Base-by-base conservation (phyloP, 2,797 vertebrate genomes). In the Lateolabrax maculatus region DNA sequence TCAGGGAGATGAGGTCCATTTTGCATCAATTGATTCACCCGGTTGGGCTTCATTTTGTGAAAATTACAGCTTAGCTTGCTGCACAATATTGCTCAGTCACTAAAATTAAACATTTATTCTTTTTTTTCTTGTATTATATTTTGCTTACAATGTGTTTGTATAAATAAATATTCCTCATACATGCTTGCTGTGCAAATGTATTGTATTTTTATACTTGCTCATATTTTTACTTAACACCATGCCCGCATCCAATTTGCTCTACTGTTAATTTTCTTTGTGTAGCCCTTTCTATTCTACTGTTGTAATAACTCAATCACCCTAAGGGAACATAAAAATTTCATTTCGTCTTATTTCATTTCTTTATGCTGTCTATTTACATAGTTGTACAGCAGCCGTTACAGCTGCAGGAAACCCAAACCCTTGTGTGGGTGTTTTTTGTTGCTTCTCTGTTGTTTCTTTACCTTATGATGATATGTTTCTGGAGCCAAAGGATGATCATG, bases 241-340 rank as follows among this genome's bases (percentile, higher is more conserved):
- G 37, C 7, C 41, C 13, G 23, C 9, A 37, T 69, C 19, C 52
- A 71, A 60, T 77, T 75, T 73, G 63, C 31, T 36, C 39, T 6
- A 60, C 39, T 19, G 52, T 46, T 34, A 0, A 29, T 29, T 69
- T 58, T 62, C 37, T 36, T 61, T 56, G 29, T 53, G 29, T 18
- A 9, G 6, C 2, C 0, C 16, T 53, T 68, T 51, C 68, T 64
- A 51, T 72, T 65, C 73, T 43, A 36, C 21, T 63, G 56, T 43
- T 80, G 41, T 56, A 55, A 63, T 82, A 78, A 75, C 29, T 75
- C 25, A 62, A 21, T 75, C 29, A 70, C 43, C 79, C 76, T 21
- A 36, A 1, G 36, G 74, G 58, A 78, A 66, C 44, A 71, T 84
- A 76, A 56, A 76, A 63, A 23, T 51, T 60, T 43, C 0, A 81